phyloP scores from a whole-genome alignment of 2,113 vertebrate species.

The Pelecanoides urinatrix region DNA sequence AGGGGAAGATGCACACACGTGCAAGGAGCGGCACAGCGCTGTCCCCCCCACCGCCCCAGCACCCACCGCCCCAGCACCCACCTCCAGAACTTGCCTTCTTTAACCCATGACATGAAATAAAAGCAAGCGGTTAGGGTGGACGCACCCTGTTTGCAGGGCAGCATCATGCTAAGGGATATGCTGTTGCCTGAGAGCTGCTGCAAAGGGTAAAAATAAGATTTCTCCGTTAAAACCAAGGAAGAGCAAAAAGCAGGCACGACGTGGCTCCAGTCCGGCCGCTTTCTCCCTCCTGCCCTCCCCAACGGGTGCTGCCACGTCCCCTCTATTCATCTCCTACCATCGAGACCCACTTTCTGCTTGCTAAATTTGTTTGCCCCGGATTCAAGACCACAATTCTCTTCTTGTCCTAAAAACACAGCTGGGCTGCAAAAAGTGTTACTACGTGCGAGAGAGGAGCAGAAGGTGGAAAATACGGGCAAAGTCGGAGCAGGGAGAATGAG shows the following conservation, averaged over 20 bases:
- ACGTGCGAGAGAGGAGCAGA: not conserved
- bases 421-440: not conserved
- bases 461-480: not conserved
- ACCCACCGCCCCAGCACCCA: not conserved
- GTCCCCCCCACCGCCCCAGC: too few species aligned
- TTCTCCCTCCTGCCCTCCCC: not conserved
- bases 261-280: fast-evolving
- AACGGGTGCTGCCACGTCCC: not conserved
- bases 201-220: not conserved
- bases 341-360: not conserved
- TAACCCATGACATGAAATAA: fast-evolving
- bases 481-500: not conserved
- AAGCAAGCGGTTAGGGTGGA: not conserved
- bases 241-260: fast-evolving
- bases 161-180: not conserved
- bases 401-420: not conserved
- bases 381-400: not conserved
- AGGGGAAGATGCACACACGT: fast-evolving
- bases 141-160: not conserved
- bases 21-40: fast-evolving
- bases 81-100: not conserved
- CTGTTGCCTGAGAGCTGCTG: not conserved
- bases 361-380: not conserved
- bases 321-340: not conserved
- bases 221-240: fast-evolving